Evolutionary conservation across 1,140 invertebrate genomes (phyloP).

Genomic region (Drosophila ananassae): DNA sequence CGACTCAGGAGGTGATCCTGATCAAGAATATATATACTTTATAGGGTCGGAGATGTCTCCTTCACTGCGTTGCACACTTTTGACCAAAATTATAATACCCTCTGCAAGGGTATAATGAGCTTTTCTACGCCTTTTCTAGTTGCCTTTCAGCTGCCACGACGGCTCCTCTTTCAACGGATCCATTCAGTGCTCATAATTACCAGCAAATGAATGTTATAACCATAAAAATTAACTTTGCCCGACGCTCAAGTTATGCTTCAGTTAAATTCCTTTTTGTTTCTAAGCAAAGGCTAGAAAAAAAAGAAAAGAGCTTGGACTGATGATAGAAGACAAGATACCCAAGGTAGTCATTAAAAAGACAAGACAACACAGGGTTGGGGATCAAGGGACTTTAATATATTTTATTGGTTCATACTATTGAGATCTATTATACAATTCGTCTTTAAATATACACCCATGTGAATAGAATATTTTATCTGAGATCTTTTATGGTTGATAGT

Average conservation of each 20-base stretch:
- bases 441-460: background rate
- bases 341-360: background rate
- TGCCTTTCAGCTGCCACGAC: conserved; percentile 8
- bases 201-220: conserved; percentile 79
- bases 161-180: conserved; percentile 9
- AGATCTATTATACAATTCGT: background rate
- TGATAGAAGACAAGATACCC: conserved; percentile 26
- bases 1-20: no score
- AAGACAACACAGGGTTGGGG: background rate
- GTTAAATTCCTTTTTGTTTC: conserved; percentile 66
- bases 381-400: background rate
- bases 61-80: no score
- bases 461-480: background rate
- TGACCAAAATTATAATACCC: no score
- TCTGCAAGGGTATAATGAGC: no score
- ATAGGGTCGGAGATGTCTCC: no score
- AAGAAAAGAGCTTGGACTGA: conserved; percentile 9
- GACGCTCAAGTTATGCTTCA: conserved; percentile 74
- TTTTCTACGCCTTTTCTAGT: conserved; percentile 49
- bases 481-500: background rate
- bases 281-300: conserved; percentile 21
- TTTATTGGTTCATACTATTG: background rate
- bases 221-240: conserved; percentile 77
- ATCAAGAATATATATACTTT: no score
- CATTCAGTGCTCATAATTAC: conserved; percentile 70